A percentile compares a stretch with the other conserved stretches of the same genome.
These are phyloP conservation scores for Dysmachus trigonus DNA, from an alignment of 2,888 invertebrate species.

Conservation along the genomic window DNA sequence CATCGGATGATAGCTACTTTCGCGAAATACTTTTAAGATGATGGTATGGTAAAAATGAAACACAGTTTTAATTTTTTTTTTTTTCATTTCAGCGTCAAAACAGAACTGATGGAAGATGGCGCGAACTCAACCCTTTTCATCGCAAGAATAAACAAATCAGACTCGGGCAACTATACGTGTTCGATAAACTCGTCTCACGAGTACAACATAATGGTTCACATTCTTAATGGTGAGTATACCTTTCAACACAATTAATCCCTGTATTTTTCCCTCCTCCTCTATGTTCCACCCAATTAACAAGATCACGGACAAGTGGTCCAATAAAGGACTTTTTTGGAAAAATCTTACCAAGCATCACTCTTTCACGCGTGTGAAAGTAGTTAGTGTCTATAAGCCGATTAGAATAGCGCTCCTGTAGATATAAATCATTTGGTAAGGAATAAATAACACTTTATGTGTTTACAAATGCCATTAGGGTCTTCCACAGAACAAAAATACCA, in stretches of 20 bases:
- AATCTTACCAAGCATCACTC: neutral
- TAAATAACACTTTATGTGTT: neutral
- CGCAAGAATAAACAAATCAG: conserved; percentile 66
- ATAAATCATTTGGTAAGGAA: neutral
- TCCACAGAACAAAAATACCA: neutral
- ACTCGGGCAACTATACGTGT: conserved; percentile 68
- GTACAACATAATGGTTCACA: conserved; percentile 67
- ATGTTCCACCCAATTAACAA: neutral
- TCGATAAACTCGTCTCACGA: conserved; percentile 66
- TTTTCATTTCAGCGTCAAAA: conserved; percentile 64
- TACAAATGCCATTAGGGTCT: neutral
- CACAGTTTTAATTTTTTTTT: neutral
- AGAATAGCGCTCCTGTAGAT: neutral
- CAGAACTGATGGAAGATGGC: conserved; percentile 67
- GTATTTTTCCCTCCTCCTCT: neutral
- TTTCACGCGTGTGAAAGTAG: neutral
- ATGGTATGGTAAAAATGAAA: neutral
- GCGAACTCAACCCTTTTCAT: conserved; percentile 67
- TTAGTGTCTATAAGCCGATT: neutral
- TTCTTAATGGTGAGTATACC: conserved; percentile 67
- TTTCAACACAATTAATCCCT: neutral
- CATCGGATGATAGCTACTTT: neutral
- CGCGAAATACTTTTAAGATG: neutral
- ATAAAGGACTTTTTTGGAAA: neutral
- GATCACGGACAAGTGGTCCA: neutral